Evolutionary conservation across 2,888 invertebrate species (phyloP).

Genomic region (Caradrina clavipalpis): DNA sequence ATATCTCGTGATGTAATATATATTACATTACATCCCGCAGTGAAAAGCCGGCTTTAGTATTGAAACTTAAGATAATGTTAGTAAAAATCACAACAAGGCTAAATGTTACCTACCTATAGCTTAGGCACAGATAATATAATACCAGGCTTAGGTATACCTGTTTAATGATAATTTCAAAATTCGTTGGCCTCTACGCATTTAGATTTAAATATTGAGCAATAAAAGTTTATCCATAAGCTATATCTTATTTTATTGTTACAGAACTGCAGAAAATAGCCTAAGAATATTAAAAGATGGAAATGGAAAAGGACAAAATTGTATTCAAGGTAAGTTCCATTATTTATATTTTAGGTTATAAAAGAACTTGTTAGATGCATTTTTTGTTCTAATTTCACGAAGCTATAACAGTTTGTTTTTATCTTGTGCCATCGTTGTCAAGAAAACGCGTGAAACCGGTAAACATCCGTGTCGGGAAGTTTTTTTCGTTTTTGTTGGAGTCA

Average conservation of each 20-base stretch:
- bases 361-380: constrained; percentile 2
- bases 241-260: constrained; percentile 45
- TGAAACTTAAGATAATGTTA: too few species aligned
- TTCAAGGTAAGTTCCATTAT: constrained; percentile 80
- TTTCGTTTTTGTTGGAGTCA: constrained; percentile 39
- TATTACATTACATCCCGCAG: too few species aligned
- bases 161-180: background rate
- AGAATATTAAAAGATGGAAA: constrained; percentile 57
- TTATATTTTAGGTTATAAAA: background rate
- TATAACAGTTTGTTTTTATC: constrained; percentile 34
- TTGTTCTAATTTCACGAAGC: constrained; percentile 26
- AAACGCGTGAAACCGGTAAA: constrained; percentile 52
- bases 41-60: too few species aligned
- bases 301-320: constrained; percentile 87
- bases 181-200: background rate
- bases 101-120: background rate
- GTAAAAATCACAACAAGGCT: background rate
- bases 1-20: too few species aligned
- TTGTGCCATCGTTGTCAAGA: constrained; percentile 34
- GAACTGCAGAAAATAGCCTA: constrained; percentile 54
- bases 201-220: background rate
- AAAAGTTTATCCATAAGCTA: background rate
- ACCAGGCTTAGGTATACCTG: background rate
- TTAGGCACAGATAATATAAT: too few species aligned
- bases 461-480: constrained; percentile 54